Base-by-base conservation (phyloP, 37 sponge, comb jelly and placozoan genomes). In the Oscarella lobularis region DNA sequence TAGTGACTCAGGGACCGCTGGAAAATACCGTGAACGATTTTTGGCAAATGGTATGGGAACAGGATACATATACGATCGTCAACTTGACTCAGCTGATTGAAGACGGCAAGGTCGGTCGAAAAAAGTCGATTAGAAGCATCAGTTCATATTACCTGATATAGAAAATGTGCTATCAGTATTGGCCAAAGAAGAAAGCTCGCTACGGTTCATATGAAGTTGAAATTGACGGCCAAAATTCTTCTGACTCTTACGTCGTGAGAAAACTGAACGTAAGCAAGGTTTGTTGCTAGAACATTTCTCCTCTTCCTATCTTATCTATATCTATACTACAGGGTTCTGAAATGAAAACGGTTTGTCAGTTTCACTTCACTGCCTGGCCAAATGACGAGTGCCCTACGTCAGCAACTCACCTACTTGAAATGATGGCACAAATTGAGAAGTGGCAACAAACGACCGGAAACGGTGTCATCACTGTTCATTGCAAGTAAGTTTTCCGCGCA, bases 11-110 rank as follows among this genome's bases (percentile, higher is more conserved):
- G 60, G 88, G 91, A 14, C 89, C 91, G 0, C 55, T 90, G 85
- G 74, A 78, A 35, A 37, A 67, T 65, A 90, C 91, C 0, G 80
- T 90, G 39, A 65, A 70, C 60, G 91, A 90, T 77, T 90, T 90
- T 77, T 90, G 91, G 91, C 77, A 87, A 74, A 90, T 90, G 91
- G 60, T 90, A 0, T 90, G 91, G 91, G 91, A 90, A 66, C 84
- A 88, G 66, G 72, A 80, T 30, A 76, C 55, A 20, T 83, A 79
- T 40, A 40, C 78, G 14, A 77, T 89, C 34, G 80, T 89, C 66
- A 89, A 85, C 86, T 77, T 89, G 37, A 85, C 86, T 35, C 38
- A 54, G 1, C 72, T 89, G 32, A 81, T 78, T 72, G 90, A 89
- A 66, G 80, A 85, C 3, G 86, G 38, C 27, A 34, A 70, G 32